Conservation (phyloP, 1,140 invertebrate genomes). For the Heliothis virescens region DNA sequence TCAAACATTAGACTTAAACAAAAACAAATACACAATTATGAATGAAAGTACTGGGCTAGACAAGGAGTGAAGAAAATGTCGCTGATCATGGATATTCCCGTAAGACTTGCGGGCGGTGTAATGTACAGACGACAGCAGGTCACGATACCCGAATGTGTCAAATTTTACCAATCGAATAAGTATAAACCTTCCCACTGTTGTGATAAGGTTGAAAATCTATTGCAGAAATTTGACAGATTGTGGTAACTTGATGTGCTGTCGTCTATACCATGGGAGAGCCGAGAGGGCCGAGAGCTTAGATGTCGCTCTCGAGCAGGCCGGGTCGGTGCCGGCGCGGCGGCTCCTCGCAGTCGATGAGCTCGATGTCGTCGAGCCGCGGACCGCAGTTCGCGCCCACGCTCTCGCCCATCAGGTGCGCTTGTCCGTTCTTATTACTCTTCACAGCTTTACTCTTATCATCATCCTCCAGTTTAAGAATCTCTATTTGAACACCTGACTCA, state of each 20-base stretch:
- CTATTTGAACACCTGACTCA: constrained; percentile 76
- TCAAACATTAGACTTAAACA: constrained; percentile 29
- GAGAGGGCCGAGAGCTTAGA: constrained; percentile 57
- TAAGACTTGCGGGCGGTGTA: neutral
- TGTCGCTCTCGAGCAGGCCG: constrained; percentile 81
- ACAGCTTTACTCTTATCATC: constrained; percentile 52
- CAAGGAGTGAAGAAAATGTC: neutral
- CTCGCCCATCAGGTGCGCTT: constrained; percentile 63
- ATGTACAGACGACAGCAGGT: no score
- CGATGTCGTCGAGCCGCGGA: constrained; percentile 74
- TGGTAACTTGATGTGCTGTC: neutral
- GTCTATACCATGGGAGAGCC: neutral
- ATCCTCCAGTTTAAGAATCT: constrained; percentile 74
- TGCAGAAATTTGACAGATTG: no score
- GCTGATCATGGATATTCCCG: constrained; percentile 6
- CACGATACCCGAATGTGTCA: no score
- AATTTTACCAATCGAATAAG: no score
- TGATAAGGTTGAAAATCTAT: no score
- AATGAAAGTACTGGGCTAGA: constrained; percentile 26
- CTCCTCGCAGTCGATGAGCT: constrained; percentile 73
- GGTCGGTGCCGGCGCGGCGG: constrained; percentile 60
- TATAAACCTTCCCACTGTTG: no score
- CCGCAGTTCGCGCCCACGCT: constrained; percentile 54
- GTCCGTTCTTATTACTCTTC: constrained; percentile 60
- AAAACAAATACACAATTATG: constrained; percentile 20